A percentile compares a stretch with the other conserved stretches of the same genome.
Evolutionary conservation across 2,113 vertebrate genomes (phyloP).

Genomic region (Trinectes maculatus): DNA sequence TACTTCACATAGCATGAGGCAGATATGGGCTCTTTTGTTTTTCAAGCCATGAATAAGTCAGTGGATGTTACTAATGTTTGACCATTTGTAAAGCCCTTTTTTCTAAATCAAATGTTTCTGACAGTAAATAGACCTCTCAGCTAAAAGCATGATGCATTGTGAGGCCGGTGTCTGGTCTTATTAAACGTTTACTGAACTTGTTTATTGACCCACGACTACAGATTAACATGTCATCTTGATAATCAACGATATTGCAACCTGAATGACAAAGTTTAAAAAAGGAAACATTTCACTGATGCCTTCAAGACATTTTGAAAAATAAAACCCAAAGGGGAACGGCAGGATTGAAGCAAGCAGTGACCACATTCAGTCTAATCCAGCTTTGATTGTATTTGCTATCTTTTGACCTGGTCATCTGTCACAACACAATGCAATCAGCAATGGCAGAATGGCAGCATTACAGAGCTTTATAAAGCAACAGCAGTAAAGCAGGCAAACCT

Average conservation of each 20-base stretch:
- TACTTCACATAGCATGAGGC: constrained; percentile 21
- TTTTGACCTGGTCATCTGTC: constrained; percentile 46
- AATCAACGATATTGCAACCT: not conserved
- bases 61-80: constrained; percentile 21
- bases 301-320: constrained; percentile 7
- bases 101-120: constrained; percentile 19
- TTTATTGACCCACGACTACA: constrained; percentile 29
- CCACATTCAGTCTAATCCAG: constrained; percentile 44
- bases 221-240: constrained; percentile 23
- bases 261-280: not conserved
- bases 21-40: constrained; percentile 42
- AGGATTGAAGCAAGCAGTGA: constrained; percentile 25
- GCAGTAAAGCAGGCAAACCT: constrained; percentile 48
- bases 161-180: constrained; percentile 3
- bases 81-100: constrained; percentile 7
- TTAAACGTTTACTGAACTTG: constrained; percentile 7
- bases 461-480: constrained; percentile 40
- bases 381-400: constrained; percentile 63
- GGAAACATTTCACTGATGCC: constrained; percentile 9
- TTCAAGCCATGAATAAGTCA: constrained; percentile 20
- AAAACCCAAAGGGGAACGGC: not conserved
- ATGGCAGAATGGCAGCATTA: constrained; percentile 31
- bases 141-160: not conserved
- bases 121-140: constrained; percentile 15
- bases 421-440: constrained; percentile 52